Evolutionary conservation across 92 coral and sea anemone species (phyloP).

Genomic region (Heliopora coerulea): DNA sequence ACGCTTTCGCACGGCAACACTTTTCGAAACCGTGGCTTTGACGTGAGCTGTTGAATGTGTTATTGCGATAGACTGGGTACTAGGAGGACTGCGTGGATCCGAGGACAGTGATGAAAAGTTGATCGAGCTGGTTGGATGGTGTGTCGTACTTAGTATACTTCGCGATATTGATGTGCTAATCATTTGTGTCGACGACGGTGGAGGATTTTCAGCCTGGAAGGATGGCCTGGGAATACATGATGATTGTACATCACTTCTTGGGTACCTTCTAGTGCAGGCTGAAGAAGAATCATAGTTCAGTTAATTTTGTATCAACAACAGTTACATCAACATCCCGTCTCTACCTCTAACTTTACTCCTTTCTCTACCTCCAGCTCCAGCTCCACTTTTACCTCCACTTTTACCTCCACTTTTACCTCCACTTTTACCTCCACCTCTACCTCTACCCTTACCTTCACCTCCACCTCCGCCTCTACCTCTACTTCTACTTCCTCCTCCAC

Average conservation of each 20-base stretch:
- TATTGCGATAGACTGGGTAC: neutral
- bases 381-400: neutral
- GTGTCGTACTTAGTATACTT: neutral
- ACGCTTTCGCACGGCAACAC: neutral
- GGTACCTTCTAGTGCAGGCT: too few relatives aligned
- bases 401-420: neutral
- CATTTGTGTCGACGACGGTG: too few relatives aligned
- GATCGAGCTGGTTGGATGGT: slow-evolving; percentile 6
- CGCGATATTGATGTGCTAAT: too few relatives aligned
- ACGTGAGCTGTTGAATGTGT: neutral
- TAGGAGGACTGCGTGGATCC: neutral
- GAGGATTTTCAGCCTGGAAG: too few relatives aligned
- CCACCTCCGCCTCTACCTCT: neutral
- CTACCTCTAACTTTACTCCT: too few relatives aligned
- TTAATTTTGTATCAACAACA: too few relatives aligned
- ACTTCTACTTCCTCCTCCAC: neutral
- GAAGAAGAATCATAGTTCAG: too few relatives aligned
- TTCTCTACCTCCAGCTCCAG: neutral
- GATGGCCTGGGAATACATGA: too few relatives aligned
- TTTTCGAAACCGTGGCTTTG: neutral
- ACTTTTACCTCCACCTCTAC: neutral
- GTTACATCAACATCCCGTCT: too few relatives aligned
- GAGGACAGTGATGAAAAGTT: neutral
- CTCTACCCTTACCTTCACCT: neutral
- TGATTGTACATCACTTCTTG: too few relatives aligned